Base-by-base conservation (phyloP, 1,140 invertebrate genomes). In the Dendrolimus kikuchii region DNA sequence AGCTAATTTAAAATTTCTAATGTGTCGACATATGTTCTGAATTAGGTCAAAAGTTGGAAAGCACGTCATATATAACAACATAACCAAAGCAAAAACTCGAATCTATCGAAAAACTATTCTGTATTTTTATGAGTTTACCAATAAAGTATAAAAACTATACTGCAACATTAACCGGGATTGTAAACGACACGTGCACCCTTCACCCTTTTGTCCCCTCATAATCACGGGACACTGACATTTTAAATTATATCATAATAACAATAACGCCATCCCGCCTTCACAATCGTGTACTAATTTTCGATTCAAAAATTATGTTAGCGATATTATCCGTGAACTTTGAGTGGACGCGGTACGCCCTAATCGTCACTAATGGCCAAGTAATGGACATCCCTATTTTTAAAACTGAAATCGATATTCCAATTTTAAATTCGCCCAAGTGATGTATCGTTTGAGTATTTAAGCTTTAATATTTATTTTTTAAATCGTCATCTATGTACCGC, bases 161-260 rank as follows among this genome's bases (percentile, higher is more conserved):
- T 44, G 41, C 41, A 42, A 51, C 50, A 62, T 55, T 58, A 62
- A 57, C 43, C 40, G 44, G 42, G 55, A 51, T 60, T 54, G 57
- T 41, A 40, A 23, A 53, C 71, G 78, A 80, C 78, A 77, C 80
- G 75, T 65, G 54, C 69, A 66, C 76, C 71, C 74, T 77, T 80
- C 69, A 77, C 74, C 75, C 77, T 74, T 79, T 73, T 39, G 57
- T 68, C 72, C 68, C 68, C 59, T 66, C 59, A 51, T 67, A 59
- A 70, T 76, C 67, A 75, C 60, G 57, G 57, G 63, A 81, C 77
- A 81, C 80, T 80, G 64, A 69, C 71, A 73, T 74, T 83, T 83
- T 79, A 80, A 81, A 81, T 81, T 75, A 57, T 77, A 68, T 71
- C 66, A 77, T 70, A 65, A 55, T 64, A 62, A 66, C 53, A 69